These are phyloP conservation scores for Kryptopterus vitreolus DNA, from an alignment of 2,797 vertebrate species.

Conservation along the genomic window DNA sequence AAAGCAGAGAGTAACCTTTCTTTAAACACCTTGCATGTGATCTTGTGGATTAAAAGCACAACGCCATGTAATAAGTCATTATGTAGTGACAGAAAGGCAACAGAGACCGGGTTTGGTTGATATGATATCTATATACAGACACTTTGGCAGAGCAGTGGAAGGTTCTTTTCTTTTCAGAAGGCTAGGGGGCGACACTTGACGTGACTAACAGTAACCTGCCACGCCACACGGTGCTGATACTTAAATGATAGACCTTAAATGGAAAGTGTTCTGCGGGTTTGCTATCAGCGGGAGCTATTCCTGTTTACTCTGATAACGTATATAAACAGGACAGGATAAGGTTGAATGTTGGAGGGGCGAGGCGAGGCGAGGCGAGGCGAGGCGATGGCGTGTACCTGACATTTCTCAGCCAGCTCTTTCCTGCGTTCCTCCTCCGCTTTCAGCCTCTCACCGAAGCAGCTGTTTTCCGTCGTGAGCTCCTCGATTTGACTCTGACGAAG, in stretches of 20 bases:
- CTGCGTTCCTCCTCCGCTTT: constrained; percentile 79
- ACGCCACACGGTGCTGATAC: constrained; percentile 52
- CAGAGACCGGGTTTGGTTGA: not conserved
- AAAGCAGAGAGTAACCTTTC: no score
- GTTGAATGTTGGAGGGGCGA: not conserved
- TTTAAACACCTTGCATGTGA: not conserved
- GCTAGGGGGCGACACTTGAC: constrained; percentile 47
- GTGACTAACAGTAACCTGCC: constrained; percentile 45
- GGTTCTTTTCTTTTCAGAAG: constrained; percentile 47
- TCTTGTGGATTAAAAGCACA: not conserved
- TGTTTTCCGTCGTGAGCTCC: constrained; percentile 81
- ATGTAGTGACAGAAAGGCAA: constrained; percentile 3
- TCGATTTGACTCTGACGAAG: constrained; percentile 78
- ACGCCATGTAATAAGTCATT: not conserved
- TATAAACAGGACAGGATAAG: constrained; percentile 11
- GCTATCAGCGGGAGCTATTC: constrained; percentile 28
- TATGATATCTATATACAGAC: constrained; percentile 40
- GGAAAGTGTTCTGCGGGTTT: constrained; percentile 10
- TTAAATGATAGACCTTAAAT: constrained; percentile 17
- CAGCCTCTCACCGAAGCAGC: constrained; percentile 80
- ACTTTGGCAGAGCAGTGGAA: constrained; percentile 36
- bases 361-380: no score
- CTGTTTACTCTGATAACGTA: constrained; percentile 29
- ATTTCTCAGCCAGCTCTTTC: constrained; percentile 77
- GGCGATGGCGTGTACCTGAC: constrained; percentile 65